Evolutionary conservation across 1,140 invertebrate genomes (phyloP).

Genomic region (Aphidius ervi): DNA sequence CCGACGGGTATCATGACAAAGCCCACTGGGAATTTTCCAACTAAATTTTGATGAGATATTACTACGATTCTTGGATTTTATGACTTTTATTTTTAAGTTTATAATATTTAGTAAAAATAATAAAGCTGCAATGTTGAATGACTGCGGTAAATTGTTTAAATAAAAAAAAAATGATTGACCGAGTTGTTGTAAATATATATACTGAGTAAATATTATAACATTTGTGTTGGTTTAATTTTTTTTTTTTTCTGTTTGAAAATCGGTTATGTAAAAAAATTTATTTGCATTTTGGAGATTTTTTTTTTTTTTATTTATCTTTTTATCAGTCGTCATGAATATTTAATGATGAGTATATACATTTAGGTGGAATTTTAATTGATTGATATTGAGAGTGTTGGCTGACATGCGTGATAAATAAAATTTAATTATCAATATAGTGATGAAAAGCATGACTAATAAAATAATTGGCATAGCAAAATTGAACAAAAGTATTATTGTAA

Average conservation of each 20-base stretch:
- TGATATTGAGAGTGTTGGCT: too few relatives aligned
- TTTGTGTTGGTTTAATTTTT: too few relatives aligned
- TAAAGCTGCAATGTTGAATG: too few relatives aligned
- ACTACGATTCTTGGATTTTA: constrained; percentile 3
- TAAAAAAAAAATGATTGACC: not conserved
- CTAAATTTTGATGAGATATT: constrained; percentile 35
- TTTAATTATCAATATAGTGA: constrained; percentile 42
- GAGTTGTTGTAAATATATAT: not conserved
- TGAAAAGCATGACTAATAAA: constrained; percentile 48
- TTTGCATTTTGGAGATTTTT: not conserved
- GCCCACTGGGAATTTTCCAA: constrained; percentile 20
- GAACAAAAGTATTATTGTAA: constrained; percentile 24
- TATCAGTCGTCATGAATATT: too few relatives aligned
- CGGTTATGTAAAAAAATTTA: too few relatives aligned
- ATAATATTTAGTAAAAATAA: too few relatives aligned
- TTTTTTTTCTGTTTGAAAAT: too few relatives aligned
- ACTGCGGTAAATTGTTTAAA: too few relatives aligned
- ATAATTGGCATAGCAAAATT: constrained; percentile 35
- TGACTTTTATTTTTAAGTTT: not conserved
- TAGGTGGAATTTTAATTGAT: too few relatives aligned
- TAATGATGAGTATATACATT: too few relatives aligned
- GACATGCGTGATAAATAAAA: constrained; percentile 30
- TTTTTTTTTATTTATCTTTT: constrained; percentile 1
- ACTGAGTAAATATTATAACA: too few relatives aligned
- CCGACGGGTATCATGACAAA: constrained; percentile 20